Evolutionary conservation across 1,140 invertebrate species (phyloP).

Genomic region (Acyrthosiphon pisum): DNA sequence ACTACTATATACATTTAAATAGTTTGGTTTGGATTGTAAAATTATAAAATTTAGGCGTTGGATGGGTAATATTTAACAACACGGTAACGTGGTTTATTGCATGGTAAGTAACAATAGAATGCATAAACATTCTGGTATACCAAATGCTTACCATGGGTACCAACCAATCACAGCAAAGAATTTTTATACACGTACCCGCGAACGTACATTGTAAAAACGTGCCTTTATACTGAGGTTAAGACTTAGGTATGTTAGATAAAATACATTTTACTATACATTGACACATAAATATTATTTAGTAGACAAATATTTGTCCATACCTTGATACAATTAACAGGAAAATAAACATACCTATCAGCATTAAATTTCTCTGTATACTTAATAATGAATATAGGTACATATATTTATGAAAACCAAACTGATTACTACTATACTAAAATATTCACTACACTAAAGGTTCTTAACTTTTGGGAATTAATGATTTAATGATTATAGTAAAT

Average conservation of each 20-base stretch:
- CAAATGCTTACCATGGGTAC: neutral
- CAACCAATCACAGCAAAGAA: neutral
- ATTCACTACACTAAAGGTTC: neutral
- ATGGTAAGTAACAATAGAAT: neutral
- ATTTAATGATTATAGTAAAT: too few species aligned
- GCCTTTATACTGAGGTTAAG: neutral
- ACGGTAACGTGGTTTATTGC: neutral
- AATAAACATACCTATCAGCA: neutral
- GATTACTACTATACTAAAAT: neutral
- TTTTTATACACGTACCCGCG: neutral
- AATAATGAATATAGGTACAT: neutral
- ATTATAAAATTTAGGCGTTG: neutral
- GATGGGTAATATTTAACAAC: neutral
- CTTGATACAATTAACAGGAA: neutral
- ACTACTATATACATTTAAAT: neutral
- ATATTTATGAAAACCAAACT: neutral
- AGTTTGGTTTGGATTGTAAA: neutral
- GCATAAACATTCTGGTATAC: neutral
- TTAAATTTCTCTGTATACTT: neutral
- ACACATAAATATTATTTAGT: neutral
- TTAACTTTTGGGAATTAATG: too few species aligned
- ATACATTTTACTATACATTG: neutral
- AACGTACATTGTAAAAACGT: neutral
- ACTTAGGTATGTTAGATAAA: neutral
- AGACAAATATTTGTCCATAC: neutral